Percentiles rank a stretch among this genome's conserved stretches.
Conservation (phyloP, 2,797 vertebrate genomes). For the Argyrosomus regius region DNA sequence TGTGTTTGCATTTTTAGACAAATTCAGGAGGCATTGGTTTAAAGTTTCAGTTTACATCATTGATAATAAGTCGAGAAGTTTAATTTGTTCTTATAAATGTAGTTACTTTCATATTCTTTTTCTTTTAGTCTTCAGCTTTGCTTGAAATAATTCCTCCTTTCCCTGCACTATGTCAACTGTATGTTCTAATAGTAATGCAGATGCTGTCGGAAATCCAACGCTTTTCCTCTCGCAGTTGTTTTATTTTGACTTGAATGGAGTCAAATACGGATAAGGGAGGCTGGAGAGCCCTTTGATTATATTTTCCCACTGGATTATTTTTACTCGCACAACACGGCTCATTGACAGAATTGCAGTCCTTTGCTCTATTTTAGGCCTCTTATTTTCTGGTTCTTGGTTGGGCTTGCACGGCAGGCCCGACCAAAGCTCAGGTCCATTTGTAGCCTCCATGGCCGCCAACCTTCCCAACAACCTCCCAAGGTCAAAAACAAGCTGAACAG, state of each 20-base stretch:
- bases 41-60: not conserved
- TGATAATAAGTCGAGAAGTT: not conserved
- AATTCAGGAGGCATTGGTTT: not conserved
- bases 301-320: constrained; percentile 77
- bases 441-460: constrained; percentile 35
- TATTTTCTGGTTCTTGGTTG: constrained; percentile 68
- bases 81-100: not conserved
- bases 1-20: not conserved
- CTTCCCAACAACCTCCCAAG: constrained; percentile 27
- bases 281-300: constrained; percentile 63
- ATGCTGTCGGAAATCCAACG: constrained; percentile 38
- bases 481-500: constrained; percentile 30
- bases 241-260: constrained; percentile 56
- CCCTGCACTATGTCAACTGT: constrained; percentile 7
- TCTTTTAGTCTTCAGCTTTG: not conserved
- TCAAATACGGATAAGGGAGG: constrained; percentile 46
- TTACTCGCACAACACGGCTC: constrained; percentile 71
- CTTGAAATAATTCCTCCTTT: not conserved
- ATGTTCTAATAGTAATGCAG: constrained; percentile 14
- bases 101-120: not conserved
- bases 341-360: constrained; percentile 75
- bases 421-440: constrained; percentile 55
- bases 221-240: constrained; percentile 25
- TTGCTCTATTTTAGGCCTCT: constrained; percentile 69
- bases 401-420: constrained; percentile 34